phyloP scores from a whole-genome alignment of 2,113 vertebrate genomes.

The Macroglossus sobrinus region DNA sequence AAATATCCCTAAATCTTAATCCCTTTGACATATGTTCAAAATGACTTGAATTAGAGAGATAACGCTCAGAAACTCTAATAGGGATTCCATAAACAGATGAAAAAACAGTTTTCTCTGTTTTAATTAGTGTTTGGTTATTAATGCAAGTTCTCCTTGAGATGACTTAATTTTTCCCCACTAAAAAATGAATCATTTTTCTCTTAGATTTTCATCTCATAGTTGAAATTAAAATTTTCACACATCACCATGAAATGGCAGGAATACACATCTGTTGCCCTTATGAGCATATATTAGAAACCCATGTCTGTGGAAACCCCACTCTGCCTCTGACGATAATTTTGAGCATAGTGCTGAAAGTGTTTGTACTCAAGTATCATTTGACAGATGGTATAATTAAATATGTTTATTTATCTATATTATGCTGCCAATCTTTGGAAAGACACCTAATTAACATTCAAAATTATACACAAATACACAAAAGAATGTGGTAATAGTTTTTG shows the following conservation, averaged over 20 bases:
- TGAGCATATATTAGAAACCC: conserved; percentile 47
- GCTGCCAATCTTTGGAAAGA: conserved; percentile 39
- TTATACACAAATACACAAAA: not conserved
- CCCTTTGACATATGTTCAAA: not conserved
- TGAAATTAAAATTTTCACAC: conserved; percentile 52
- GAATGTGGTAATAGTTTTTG: not conserved
- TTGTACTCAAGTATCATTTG: conserved; percentile 45
- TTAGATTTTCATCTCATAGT: conserved; percentile 37
- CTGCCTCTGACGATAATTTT: conserved; percentile 12
- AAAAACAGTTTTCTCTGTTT: not conserved
- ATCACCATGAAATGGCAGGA: conserved; percentile 34
- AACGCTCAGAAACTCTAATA: not conserved
- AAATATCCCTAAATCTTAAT: not conserved
- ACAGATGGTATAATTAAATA: conserved; percentile 70
- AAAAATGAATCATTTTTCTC: conserved; percentile 23
- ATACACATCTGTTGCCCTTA: conserved; percentile 13
- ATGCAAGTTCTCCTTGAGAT: not conserved
- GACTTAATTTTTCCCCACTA: not conserved
- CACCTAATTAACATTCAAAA: conserved; percentile 19
- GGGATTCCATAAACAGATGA: not conserved
- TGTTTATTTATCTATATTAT: conserved; percentile 55
- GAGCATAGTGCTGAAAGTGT: conserved; percentile 35
- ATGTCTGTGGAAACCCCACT: conserved; percentile 1
- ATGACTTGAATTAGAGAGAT: not conserved
- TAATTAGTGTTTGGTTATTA: conserved; percentile 21